Percentiles rank a stretch among this genome's conserved stretches.
phyloP scores from a whole-genome alignment of 2,888 invertebrate genomes.

The Cynaeus angustus region DNA sequence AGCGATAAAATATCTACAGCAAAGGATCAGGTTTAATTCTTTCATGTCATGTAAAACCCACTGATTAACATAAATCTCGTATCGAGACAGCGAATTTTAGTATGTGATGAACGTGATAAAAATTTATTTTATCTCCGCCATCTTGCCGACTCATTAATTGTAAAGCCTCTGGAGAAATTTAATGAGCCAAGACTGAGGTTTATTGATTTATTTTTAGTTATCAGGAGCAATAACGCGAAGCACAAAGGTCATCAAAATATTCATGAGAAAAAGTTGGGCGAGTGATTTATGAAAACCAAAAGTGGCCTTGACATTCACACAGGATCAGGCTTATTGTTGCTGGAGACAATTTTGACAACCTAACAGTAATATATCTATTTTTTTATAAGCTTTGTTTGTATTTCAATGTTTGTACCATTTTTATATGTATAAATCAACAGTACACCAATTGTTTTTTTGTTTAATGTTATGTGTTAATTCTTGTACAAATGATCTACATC shows the following conservation, averaged over 20 bases:
- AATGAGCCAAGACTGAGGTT: not conserved
- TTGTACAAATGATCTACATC: no score
- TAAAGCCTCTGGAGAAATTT: conserved; percentile 11
- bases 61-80: conserved; percentile 33
- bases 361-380: no score
- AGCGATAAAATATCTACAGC: not conserved
- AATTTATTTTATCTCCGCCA: conserved; percentile 15
- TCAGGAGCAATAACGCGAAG: not conserved
- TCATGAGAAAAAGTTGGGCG: not conserved
- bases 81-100: conserved; percentile 17
- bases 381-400: no score
- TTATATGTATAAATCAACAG: no score
- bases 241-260: no score
- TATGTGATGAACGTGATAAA: conserved; percentile 27
- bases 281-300: conserved; percentile 11
- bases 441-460: no score
- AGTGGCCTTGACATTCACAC: no score
- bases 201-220: conserved; percentile 2
- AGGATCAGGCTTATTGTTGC: no score
- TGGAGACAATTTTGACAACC: no score
- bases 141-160: conserved; percentile 26
- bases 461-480: no score
- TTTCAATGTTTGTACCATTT: no score
- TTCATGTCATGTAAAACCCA: conserved; percentile 16
- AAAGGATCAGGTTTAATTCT: conserved; percentile 17